These are phyloP conservation scores for Phainopepla nitens DNA, from an alignment of 2,113 vertebrate genomes.

Conservation along the genomic window DNA sequence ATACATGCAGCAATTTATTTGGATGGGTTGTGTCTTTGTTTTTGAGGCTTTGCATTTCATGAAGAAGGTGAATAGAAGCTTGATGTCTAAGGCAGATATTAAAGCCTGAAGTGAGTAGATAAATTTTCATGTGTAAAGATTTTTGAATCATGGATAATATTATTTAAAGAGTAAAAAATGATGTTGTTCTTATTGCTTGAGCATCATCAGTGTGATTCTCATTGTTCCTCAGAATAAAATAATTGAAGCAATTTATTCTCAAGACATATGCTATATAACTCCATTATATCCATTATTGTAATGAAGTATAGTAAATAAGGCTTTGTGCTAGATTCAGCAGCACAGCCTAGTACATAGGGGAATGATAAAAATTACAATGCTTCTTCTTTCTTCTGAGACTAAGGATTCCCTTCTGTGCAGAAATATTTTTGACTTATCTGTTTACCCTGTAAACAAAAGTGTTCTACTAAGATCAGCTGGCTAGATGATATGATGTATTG, in stretches of 20 bases:
- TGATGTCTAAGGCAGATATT: neutral
- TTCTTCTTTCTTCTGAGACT: neutral
- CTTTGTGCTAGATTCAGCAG: neutral
- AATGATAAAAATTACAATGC: neutral
- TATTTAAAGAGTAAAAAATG: conserved; percentile 28
- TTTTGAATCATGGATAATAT: neutral
- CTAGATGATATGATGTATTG: neutral
- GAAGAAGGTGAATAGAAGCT: neutral
- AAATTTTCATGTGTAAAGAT: neutral
- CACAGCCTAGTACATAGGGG: neutral
- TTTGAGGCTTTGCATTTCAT: neutral
- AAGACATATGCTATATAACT: conserved; percentile 34
- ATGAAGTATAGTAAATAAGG: conserved; percentile 1
- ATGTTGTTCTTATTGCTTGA: neutral
- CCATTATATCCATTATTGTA: neutral
- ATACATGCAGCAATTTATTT: neutral
- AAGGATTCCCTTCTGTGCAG: neutral
- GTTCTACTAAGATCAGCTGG: neutral
- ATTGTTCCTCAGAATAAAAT: conserved; percentile 50
- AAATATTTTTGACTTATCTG: neutral
- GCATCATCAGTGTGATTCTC: neutral
- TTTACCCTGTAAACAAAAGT: neutral
- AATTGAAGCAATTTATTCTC: conserved; percentile 63
- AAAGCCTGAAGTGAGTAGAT: neutral
- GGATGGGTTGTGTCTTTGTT: neutral